Evolutionary conservation across 2,113 vertebrate species (phyloP).

Genomic region (Python bivittatus): DNA sequence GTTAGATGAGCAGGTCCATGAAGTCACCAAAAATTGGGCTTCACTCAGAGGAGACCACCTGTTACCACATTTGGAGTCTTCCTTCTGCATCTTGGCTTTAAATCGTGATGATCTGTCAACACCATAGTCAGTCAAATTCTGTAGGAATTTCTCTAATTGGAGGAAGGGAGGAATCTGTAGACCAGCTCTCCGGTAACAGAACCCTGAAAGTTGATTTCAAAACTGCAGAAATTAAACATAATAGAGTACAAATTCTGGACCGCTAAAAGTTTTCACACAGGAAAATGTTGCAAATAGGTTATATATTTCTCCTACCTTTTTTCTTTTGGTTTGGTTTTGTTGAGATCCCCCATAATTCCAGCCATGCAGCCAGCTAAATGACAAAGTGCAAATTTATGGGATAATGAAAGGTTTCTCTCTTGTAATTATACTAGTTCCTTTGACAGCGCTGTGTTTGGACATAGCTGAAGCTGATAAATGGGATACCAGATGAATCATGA

Average conservation of each 20-base stretch:
- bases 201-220: neutral
- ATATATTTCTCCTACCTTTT: neutral
- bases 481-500: slow-evolving; percentile 34
- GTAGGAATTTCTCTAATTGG: neutral
- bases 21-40: too few relatives aligned
- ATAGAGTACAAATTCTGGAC: neutral
- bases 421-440: slow-evolving; percentile 55
- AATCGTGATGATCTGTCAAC: too few relatives aligned
- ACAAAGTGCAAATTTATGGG: slow-evolving; percentile 36
- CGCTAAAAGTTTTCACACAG: neutral
- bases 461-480: slow-evolving; percentile 60
- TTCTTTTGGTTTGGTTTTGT: neutral
- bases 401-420: slow-evolving; percentile 39
- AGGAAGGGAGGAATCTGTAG: neutral
- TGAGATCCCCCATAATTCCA: neutral
- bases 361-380: slow-evolving; percentile 36
- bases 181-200: neutral
- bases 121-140: too few relatives aligned
- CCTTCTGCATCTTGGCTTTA: too few relatives aligned
- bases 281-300: neutral
- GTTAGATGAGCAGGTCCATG: too few relatives aligned
- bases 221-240: neutral
- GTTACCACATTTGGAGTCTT: too few relatives aligned
- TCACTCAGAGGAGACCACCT: too few relatives aligned
- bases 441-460: slow-evolving; percentile 30